Evolutionary conservation across 2,888 invertebrate species (phyloP), one percentile per base, ranked within the genome.

Genomic region (Apodemia mormo): DNA sequence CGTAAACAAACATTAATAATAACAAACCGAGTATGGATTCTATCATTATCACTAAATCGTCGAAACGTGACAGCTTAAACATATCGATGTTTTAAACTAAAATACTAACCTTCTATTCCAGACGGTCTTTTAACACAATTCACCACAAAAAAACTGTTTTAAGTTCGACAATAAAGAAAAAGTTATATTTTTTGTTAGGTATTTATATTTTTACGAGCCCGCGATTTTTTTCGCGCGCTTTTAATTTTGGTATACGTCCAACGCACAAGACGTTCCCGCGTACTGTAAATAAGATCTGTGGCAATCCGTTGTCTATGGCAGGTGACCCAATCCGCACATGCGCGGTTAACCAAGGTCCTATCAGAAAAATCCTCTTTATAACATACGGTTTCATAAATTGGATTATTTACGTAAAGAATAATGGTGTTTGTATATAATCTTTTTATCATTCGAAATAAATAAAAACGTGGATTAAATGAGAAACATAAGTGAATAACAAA

Each of bases 11-110:
- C 37, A 64, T 64, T 64, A 64, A 64, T 64, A 64, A 64, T 64
- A 64, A 54, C 54, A 54, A 64, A 64, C 64, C 64, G 64, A 33
- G 64, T 64, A 64, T 64, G 64, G 64, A 33, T 79, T 81, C 83
- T 82, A 81, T 81, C 79, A 86, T 79, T 85, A 85, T 81, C 80
- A 77, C 80, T 83, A 64, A 64, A 64, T 37, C 37, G 61, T 85
- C 84, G 80, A 85, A 88, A 88, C 89, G 89, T 88, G 89, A 89
- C 86, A 79, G 82, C 78, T 81, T 80, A 77, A 72, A 84, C 84
- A 86, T 84, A 83, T 64, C 61, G 61, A 64, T 64, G 37, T 64
- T 64, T 64, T 64, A 33, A 86, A 82, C 78, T 81, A 78, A 76
- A 78, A 76, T 78, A 85, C 86, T 84, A 79, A 87, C 86, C 86